These are phyloP conservation scores for Drosophila nikananu DNA, from an alignment of 1,140 invertebrate genomes.

Conservation along the genomic window DNA sequence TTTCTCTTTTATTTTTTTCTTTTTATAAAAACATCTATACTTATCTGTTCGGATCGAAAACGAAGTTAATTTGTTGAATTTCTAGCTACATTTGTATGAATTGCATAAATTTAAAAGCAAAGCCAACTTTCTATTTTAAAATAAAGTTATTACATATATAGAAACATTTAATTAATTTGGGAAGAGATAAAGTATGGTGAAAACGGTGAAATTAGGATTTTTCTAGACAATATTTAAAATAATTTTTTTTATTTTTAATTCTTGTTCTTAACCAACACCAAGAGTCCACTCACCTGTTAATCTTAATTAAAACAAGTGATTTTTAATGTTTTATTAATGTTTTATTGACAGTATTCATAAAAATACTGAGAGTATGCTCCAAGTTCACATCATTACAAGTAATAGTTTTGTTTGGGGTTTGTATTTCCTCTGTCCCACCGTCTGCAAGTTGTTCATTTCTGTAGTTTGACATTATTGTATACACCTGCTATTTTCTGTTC, in stretches of 20 bases:
- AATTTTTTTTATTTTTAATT: neutral
- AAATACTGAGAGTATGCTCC: constrained; percentile 84
- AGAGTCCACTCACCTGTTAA: neutral
- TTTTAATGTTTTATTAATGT: constrained; percentile 75
- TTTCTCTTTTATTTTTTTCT: constrained; percentile 6
- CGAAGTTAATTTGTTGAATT: constrained; percentile 9
- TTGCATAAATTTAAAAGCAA: neutral
- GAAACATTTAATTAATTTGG: neutral
- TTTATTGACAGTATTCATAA: constrained; percentile 84
- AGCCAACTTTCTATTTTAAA: neutral
- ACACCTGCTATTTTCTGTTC: constrained; percentile 53
- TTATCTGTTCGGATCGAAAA: constrained; percentile 18
- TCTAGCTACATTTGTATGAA: neutral
- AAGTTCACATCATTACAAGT: constrained; percentile 85
- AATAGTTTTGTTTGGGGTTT: constrained; percentile 71
- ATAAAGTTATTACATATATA: neutral
- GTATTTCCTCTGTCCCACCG: constrained; percentile 47
- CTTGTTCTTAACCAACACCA: too few species aligned
- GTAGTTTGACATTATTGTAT: constrained; percentile 70
- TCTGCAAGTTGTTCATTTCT: constrained; percentile 67
- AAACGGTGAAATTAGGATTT: too few species aligned
- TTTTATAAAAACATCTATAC: constrained; percentile 37
- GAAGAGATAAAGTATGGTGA: too few species aligned
- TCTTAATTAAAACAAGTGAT: neutral
- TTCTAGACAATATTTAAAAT: too few species aligned